phyloP scores from a whole-genome alignment of 2,888 invertebrate species.

The Eupithecia pulchellata region DNA sequence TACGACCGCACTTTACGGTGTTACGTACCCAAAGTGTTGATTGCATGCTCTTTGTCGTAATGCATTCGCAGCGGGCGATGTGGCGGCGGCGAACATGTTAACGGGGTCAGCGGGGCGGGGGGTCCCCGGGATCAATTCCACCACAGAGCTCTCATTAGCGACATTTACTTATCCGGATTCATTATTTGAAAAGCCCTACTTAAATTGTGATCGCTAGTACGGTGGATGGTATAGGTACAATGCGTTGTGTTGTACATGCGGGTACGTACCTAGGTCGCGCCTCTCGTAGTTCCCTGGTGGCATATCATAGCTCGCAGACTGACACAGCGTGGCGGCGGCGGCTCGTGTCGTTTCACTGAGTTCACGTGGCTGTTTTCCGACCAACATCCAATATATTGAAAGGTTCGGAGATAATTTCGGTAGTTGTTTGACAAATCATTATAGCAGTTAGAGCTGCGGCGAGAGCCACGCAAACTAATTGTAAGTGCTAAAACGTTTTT shows the following conservation, averaged over 20 bases:
- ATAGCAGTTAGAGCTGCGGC: no score
- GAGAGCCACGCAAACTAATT: no score
- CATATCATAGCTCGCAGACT: no score
- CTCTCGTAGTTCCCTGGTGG: no score
- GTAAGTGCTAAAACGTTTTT: no score
- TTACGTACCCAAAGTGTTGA: neutral
- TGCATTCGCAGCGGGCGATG: neutral
- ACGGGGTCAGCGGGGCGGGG: neutral
- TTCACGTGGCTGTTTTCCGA: no score
- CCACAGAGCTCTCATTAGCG: neutral
- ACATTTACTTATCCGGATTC: neutral
- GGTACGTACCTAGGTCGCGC: neutral
- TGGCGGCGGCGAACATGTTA: neutral
- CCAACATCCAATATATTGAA: no score
- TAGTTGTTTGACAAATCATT: no score
- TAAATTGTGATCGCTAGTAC: neutral
- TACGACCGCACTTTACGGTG: constrained; percentile 30
- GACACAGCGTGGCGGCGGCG: no score
- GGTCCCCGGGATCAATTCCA: neutral
- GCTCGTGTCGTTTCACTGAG: no score
- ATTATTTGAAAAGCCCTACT: neutral
- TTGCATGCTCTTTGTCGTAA: constrained; percentile 4
- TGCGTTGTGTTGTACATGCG: neutral
- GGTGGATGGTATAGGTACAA: neutral
- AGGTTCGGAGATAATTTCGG: no score